Base-by-base conservation (phyloP, 2,113 vertebrate species). In the Suricata suricatta region DNA sequence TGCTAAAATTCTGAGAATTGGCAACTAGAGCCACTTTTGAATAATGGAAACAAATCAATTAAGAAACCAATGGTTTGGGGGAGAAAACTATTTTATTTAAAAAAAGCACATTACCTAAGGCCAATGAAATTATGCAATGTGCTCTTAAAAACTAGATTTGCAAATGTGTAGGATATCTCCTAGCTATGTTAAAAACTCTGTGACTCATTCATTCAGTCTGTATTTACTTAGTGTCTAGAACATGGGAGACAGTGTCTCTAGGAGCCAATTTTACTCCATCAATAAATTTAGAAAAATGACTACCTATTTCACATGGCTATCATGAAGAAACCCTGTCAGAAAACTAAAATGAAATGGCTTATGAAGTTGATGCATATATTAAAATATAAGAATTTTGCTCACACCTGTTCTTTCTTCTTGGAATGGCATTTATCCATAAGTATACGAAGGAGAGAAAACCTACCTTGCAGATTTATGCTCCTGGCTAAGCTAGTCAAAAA, bases 291-390 rank as follows among this genome's bases (percentile, higher is more conserved):
- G 71, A 95, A 74, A 92, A 90, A 95, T 85, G 50, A 90, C 35
- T 92, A 76, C 29, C 12, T 81, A 85, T 82, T 97, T 97, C 69
- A 35, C 92, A 50, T n/a, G n/a, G 57, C 66, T 86, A 87, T 83
- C 60, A 92, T 64, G 44, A 94, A 85, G 84, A 95, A 94, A 94
- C n/a, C 3, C 54, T 92, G 57, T 60, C 69, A 92, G 88, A 92
- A 97, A 94, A 80, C 44, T 84, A 76, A 95, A 96, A 74, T 76
- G 27, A 97, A 97, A 95, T 76, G 35, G 64, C 44, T 95, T 64
- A 76, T 52, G 81, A 76, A 90, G 64, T 80, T 72, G n/a, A 84
- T 47, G 23, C 25, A 83, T 57, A 83, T n/a, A 80, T 41, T 96
- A 66, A 93, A 92, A 96, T 68, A 90, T 5, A 96, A 79, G 47